A percentile compares a stretch with the other conserved stretches of the same genome.
These are phyloP conservation scores for Melangyna quadrimaculata DNA, from an alignment of 2,888 invertebrate genomes.

Conservation along the genomic window DNA sequence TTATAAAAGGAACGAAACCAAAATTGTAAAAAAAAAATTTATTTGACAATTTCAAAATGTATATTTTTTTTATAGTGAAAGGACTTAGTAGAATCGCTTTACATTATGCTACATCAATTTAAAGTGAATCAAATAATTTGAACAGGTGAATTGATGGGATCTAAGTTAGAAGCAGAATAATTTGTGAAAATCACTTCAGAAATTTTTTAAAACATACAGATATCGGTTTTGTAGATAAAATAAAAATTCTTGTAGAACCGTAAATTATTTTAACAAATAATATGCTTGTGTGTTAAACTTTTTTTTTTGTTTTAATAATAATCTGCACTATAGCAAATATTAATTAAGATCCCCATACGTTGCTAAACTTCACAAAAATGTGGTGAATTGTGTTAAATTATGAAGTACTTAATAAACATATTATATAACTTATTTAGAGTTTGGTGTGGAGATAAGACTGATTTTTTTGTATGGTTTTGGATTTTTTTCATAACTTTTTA, in stretches of 20 bases:
- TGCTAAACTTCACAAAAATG: background rate
- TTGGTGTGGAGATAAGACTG: background rate
- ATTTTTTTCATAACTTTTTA: background rate
- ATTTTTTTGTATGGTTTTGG: conserved; percentile 16
- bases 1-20: no score
- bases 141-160: background rate
- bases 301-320: background rate
- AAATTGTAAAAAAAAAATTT: no score
- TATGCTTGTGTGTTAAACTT: background rate
- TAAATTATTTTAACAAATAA: background rate
- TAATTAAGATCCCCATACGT: background rate
- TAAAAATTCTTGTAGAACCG: background rate
- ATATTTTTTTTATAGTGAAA: no score
- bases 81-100: no score
- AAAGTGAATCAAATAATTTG: background rate
- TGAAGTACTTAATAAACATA: no score
- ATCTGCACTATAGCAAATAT: background rate
- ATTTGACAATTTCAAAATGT: no score
- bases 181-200: background rate
- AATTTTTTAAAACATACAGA: background rate
- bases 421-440: background rate
- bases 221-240: background rate
- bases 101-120: background rate
- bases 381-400: background rate
- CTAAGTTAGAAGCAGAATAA: background rate